Evolutionary conservation across 2,888 invertebrate genomes (phyloP), one percentile per base, ranked within the genome.

Genomic region (Lycaena phlaeas): DNA sequence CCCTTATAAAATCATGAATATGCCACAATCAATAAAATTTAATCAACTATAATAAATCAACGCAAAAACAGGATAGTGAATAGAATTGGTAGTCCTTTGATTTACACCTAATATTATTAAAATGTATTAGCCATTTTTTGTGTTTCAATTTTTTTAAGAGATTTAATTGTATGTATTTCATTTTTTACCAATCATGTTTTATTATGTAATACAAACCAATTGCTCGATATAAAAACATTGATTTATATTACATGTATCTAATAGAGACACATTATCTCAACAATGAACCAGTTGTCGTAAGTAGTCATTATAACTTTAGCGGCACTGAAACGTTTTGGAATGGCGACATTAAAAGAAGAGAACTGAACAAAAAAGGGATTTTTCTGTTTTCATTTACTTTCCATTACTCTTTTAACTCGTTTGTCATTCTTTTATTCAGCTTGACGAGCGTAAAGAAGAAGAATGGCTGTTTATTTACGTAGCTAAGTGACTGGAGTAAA

Each of bases 341-440:
- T 22, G 42, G 39, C 36, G 43, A 36, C 36, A 31, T 40, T 31
- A 25, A 44, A 45, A 43, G 40, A 43, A 41, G 17, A 46, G 39
- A 39, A 38, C 40, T 15, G 44, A 43, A 45, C 43, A 46, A 77
- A 46, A 77, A 77, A 70, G 72, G 68, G 74, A 77, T 75, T 77
- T 74, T 68, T 62, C 73, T 70, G 74, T 77, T 74, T 76, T 78
- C 75, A 77, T 78, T 77, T 77, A 77, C 77, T 76, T 75, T 74
- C 74, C 73, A 78, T 77, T 78, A 76, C 75, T 77, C 71, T 70
- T 75, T 73, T 55, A 74, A 75, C 77, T 74, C 76, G 72, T 77
- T 77, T 76, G 76, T 76, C 76, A 77, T 77, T 77, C 75, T 76
- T 75, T 77, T 74, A 68, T 68, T 63, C 60, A 62, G 61, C 52